Evolutionary conservation across 2,888 invertebrate genomes (phyloP).

Genomic region (Erebia palarica): DNA sequence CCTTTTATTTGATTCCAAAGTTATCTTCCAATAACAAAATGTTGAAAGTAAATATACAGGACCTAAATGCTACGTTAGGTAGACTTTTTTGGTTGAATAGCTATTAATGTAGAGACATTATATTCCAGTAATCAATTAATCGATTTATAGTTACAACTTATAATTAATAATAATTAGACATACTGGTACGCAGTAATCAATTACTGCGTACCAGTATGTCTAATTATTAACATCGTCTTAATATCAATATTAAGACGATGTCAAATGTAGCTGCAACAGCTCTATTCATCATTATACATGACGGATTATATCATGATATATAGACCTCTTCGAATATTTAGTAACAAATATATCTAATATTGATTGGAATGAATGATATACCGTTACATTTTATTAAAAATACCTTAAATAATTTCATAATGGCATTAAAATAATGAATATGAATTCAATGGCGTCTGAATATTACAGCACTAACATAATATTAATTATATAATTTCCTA

Average conservation of each 20-base stretch:
- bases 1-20: conserved; percentile 23
- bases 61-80: not conserved
- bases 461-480: too few species aligned
- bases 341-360: conserved; percentile 9
- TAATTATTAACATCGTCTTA: too few species aligned
- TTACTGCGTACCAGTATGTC: too few species aligned
- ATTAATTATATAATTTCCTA: too few species aligned
- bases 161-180: not conserved
- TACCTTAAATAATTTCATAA: not conserved
- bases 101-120: not conserved
- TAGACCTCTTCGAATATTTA: conserved; percentile 25
- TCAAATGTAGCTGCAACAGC: conserved; percentile 18
- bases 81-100: not conserved
- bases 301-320: conserved; percentile 27
- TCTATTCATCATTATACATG: conserved; percentile 23
- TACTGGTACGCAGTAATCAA: too few species aligned
- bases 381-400: too few species aligned
- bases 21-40: not conserved
- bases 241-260: conserved; percentile 11
- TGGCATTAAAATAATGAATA: not conserved
- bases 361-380: not conserved
- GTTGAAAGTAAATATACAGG: not conserved
- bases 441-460: too few species aligned
- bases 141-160: not conserved
- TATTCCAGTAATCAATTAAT: not conserved